Base-by-base conservation (phyloP, 2,797 vertebrate genomes). In the Distichodus sexfasciatus region DNA sequence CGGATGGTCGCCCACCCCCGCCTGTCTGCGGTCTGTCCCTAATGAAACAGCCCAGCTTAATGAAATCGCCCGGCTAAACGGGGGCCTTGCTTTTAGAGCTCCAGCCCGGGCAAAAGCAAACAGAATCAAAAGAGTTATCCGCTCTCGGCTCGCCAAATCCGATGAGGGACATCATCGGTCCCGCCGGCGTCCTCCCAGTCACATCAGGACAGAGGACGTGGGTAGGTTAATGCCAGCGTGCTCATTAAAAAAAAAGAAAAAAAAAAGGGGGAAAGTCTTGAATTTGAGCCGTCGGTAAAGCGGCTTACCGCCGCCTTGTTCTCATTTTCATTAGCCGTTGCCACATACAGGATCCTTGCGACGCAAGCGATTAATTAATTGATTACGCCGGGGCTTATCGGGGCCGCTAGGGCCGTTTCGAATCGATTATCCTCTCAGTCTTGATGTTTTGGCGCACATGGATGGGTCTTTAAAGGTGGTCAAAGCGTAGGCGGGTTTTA, bases 341-440 rank as follows among this genome's bases (percentile, higher is more conserved):
- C 50, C 58, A 71, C 66, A 65, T 66, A 17, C 24, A 47, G 53
- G 46, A 64, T 59, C n/a, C 26, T n/a, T 48, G 19, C 61, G 44
- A 72, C 19, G 48, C 47, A 51, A 71, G 61, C 35, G 26, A 72
- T 55, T 72, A 48, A 71, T 71, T 65, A 60, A 72, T 61, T 69
- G 46, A 73, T 69, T 69, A 61, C 4, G 46, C 12, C 8, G n/a
- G n/a, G 1, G 54, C 53, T 64, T 64, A 71, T 68, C 58, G 14
- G 44, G 33, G 28, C 55, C 51, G 29, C 35, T 55, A 6, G n/a
- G 8, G 46, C 70, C 5, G 5, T 8, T 51, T 36, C 38, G 10
- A n/a, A 38, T 55, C 7, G 17, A 31, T 19, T 36, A 48, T 69
- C 31, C 19, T 14, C 60, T 24, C 46, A 8, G 31, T 19, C 15